Evolutionary conservation across 2,888 invertebrate genomes (phyloP).

Genomic region (Chaitophorus viminalis): DNA sequence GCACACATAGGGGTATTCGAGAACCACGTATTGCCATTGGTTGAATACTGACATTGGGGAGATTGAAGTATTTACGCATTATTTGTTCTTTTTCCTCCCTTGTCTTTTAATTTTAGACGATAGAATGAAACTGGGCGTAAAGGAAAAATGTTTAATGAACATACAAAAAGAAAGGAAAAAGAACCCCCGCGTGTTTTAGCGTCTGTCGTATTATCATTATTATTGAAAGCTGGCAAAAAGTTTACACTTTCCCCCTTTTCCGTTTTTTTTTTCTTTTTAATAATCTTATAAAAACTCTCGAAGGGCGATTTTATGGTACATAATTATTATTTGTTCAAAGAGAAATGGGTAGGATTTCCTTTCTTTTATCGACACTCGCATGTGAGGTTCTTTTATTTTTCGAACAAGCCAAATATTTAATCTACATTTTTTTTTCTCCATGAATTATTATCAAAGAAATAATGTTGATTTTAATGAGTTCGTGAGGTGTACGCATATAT

Average conservation of each 20-base stretch:
- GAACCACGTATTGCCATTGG: constrained; percentile 32
- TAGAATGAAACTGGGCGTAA: constrained; percentile 31
- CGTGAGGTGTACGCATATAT: neutral
- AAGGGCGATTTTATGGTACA: constrained; percentile 53
- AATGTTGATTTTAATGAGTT: constrained; percentile 45
- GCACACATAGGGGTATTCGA: neutral
- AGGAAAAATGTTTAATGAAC: constrained; percentile 51
- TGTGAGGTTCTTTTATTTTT: constrained; percentile 24
- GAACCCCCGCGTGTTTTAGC: constrained; percentile 29
- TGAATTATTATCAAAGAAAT: constrained; percentile 32
- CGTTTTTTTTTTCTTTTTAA: constrained; percentile 36
- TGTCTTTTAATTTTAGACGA: constrained; percentile 52
- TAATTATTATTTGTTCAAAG: constrained; percentile 54
- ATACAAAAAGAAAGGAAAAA: constrained; percentile 34
- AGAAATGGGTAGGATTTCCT: constrained; percentile 21
- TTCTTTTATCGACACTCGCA: constrained; percentile 18
- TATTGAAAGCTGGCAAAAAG: constrained; percentile 50
- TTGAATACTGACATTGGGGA: constrained; percentile 23
- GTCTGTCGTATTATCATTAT: constrained; percentile 31
- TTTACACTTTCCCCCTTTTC: constrained; percentile 36
- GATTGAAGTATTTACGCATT: constrained; percentile 44
- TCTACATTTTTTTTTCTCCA: constrained; percentile 14
- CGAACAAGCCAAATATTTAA: constrained; percentile 46
- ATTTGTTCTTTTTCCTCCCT: constrained; percentile 46
- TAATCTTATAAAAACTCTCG: constrained; percentile 50